Evolutionary conservation across 2,113 vertebrate species (phyloP).

Genomic region (Limnothrissa miodon): DNA sequence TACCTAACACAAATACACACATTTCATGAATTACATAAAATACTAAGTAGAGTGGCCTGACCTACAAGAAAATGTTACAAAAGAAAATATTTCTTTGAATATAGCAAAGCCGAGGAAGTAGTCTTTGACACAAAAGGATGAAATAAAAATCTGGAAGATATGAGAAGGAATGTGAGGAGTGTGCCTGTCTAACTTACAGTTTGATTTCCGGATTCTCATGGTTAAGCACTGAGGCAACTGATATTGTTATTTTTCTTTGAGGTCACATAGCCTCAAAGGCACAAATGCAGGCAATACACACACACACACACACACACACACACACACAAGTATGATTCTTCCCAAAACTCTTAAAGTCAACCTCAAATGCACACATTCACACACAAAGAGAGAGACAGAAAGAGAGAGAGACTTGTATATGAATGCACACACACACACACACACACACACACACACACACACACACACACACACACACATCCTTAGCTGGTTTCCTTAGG

Average conservation of each 20-base stretch:
- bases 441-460: background rate
- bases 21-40: background rate
- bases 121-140: background rate
- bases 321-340: no score
- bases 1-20: background rate
- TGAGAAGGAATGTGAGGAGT: no score
- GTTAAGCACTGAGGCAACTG: no score
- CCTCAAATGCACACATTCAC: background rate
- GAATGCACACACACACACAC: background rate
- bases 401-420: no score
- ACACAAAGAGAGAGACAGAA: no score
- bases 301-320: slow-evolving; percentile 1
- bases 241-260: no score
- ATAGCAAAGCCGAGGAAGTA: background rate
- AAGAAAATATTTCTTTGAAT: background rate
- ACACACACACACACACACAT: background rate
- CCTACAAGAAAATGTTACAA: background rate
- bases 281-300: background rate
- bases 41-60: background rate
- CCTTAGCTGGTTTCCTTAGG: slow-evolving; percentile 55
- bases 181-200: no score
- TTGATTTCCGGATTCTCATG: no score
- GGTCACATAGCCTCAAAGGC: no score
- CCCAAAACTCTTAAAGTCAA: no score
- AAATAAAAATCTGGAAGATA: background rate